Evolutionary conservation across 2,113 vertebrate genomes (phyloP).

Genomic region (Gavia stellata): DNA sequence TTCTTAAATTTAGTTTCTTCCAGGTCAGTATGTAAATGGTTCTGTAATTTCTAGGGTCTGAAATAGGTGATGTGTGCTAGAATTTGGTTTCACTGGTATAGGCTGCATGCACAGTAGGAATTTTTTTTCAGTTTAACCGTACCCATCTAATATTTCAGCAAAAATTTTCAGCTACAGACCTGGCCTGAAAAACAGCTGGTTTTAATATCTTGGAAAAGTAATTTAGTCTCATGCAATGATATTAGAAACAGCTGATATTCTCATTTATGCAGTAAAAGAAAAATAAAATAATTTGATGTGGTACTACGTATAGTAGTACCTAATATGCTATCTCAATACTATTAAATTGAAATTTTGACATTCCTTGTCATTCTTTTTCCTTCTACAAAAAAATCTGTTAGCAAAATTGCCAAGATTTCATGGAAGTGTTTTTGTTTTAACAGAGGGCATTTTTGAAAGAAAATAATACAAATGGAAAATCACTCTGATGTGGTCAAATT

Average conservation of each 20-base stretch:
- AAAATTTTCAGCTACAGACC: background rate
- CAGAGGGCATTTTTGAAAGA: background rate
- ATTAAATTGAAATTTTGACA: background rate
- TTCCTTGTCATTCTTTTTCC: background rate
- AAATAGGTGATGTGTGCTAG: background rate
- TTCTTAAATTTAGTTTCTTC: background rate
- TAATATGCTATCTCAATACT: background rate
- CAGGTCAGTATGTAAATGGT: background rate
- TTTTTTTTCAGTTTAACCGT: background rate
- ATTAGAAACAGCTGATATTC: constrained; percentile 28
- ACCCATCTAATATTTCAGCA: background rate
- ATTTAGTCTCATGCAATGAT: background rate
- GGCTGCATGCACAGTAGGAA: background rate
- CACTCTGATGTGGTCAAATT: background rate
- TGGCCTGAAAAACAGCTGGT: background rate
- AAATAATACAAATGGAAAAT: background rate
- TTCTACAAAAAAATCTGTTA: background rate
- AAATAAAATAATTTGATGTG: background rate
- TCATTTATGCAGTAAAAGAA: background rate
- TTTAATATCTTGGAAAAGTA: constrained; percentile 23
- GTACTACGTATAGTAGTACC: background rate
- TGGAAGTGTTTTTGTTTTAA: background rate
- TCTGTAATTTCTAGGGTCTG: background rate
- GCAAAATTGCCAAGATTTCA: background rate
- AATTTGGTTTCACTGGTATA: background rate